These are phyloP conservation scores for Corythornis vintsioides DNA, from an alignment of 2,113 vertebrate species.

Conservation along the genomic window DNA sequence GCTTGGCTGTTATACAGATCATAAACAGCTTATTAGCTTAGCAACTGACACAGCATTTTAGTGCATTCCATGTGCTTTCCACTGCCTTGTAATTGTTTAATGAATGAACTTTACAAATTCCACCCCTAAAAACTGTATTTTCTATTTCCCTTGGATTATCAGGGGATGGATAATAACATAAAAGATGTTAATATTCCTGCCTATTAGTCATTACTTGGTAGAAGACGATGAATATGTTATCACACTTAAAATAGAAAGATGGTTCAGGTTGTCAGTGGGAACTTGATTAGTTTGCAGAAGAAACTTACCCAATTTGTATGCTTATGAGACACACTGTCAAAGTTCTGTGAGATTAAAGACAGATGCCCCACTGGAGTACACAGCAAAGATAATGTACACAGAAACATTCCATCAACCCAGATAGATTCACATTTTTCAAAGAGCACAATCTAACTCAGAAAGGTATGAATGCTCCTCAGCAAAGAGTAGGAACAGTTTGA, in stretches of 20 bases:
- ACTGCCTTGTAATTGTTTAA: slow-evolving; percentile 25
- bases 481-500: neutral
- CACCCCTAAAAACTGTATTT: neutral
- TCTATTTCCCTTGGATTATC: slow-evolving; percentile 8
- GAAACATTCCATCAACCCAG: slow-evolving; percentile 49
- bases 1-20: neutral
- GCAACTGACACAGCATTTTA: neutral
- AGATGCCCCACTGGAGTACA: slow-evolving; percentile 34
- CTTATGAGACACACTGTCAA: slow-evolving; percentile 60
- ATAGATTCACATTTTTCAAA: slow-evolving; percentile 50
- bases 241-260: slow-evolving; percentile 54
- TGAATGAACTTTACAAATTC: neutral
- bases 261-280: slow-evolving; percentile 35
- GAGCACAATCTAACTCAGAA: slow-evolving; percentile 37
- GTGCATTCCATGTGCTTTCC: neutral
- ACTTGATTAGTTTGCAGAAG: slow-evolving; percentile 53
- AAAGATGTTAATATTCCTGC: slow-evolving; percentile 25
- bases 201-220: slow-evolving; percentile 38
- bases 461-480: neutral
- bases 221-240: slow-evolving; percentile 40
- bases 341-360: slow-evolving; percentile 50
- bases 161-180: neutral
- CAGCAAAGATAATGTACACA: slow-evolving; percentile 44
- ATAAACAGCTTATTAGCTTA: neutral
- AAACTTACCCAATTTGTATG: slow-evolving; percentile 62